Base-by-base conservation (phyloP, 2,113 vertebrate genomes). In the Dromas ardeola region DNA sequence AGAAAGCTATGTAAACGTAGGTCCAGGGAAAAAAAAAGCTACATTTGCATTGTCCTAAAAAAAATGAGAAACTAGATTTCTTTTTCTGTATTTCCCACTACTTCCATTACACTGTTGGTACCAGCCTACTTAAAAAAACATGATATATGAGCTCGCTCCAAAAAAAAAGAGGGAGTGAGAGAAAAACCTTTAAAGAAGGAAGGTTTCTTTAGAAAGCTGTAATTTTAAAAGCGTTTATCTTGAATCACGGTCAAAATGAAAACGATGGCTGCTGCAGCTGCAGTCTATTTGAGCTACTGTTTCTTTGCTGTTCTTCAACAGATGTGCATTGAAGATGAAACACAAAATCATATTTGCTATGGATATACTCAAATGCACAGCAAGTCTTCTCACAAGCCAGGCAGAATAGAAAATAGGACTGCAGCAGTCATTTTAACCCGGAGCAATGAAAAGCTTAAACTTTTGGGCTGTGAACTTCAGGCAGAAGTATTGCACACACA, bases 171-270 rank as follows among this genome's bases (percentile, higher is more conserved):
- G 3, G 1, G 9, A 43, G 30, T 1, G 65, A 77, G 49, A 82
- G 32, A 92, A 67, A 88, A 88, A 81, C 30, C 61, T 91, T 95
- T 93, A 93, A 95, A 96, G 42, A 45, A 92, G 26, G 63, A 89
- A 86, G 45, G 84, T 85, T 91, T 88, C 92, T 93, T 84, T 65
- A 80, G 81, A 93, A 93, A 95, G 74, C 89, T 95, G 61, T 93
- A 96, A 96, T 96, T 97, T 96, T 84, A 86, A 97, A 95, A 89
- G 89, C 89, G 86, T 96, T 96, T 93, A 93, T 96, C 86, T 93
- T 88, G 69, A 97, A 96, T 93, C 86, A 74, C 8, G 9, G 92
- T 93, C 80, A 93, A 91, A 96, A 96, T 88, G 82, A 86, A 78
- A 93, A 95, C 0, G 52, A 94, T 0, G 10, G 76, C 71, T 91